Base-by-base conservation (phyloP, 2,113 vertebrate species). In the Pavo muticus region DNA sequence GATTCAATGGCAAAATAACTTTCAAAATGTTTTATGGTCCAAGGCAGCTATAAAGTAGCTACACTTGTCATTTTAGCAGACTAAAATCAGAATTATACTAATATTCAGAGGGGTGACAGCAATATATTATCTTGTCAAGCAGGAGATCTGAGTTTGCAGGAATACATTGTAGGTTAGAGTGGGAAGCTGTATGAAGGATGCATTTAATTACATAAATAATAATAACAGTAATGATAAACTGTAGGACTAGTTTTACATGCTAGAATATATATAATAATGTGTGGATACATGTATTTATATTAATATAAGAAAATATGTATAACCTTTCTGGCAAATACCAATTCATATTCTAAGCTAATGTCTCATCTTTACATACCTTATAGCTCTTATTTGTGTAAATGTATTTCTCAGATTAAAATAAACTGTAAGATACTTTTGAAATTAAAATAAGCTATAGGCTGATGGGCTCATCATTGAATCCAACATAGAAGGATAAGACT, bases 21-120 rank as follows among this genome's bases (percentile, higher is more conserved):
- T 97, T 97, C 86, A 92, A 95, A 96, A 97, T 97, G 93, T 97
- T 98, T 98, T 97, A 97, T 91, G 73, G 97, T 93, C 95, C 86
- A 90, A 95, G 95, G 74, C 80, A 96, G 65, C 94, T 97, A 95
- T 96, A 95, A 98, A 97, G 97, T 95, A 97, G 94, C 79, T 97
- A 94, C 91, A 84, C 91, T 94, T 98, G 97, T 98, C 93, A 97
- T 94, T 96, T 96, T 86, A 37, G 50, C 87, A 96, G 95, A 95
- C 93, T 96, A 97, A 97, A 97, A 96, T 97, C 96, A 97, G 96
- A 97, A 97, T 97, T 97, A 97, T 87, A 92, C 95, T 97, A 97
- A 97, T 97, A 97, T 97, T 94, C 86, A 90, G 71, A 87, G 70
- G 47, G 80, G 60, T 97, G 97, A 95, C 96, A 97, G 68, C 63